Evolutionary conservation across 2,797 vertebrate genomes (phyloP).

Genomic region (Taeniopygia guttata): DNA sequence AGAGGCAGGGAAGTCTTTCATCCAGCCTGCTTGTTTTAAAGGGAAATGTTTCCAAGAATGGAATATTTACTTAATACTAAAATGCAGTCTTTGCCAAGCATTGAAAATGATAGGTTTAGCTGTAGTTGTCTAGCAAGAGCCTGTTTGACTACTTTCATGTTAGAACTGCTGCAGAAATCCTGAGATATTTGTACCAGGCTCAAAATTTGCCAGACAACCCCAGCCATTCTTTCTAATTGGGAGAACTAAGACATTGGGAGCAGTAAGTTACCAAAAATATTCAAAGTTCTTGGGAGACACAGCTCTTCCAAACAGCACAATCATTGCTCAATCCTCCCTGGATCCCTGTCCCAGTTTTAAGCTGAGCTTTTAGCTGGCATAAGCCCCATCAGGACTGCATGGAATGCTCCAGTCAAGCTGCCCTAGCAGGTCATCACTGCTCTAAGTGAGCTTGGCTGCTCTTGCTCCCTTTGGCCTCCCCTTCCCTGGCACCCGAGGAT

Average conservation of each 20-base stretch:
- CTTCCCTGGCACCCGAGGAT: background rate
- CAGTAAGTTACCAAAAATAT: background rate
- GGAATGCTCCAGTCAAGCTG: background rate
- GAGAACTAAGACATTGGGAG: background rate
- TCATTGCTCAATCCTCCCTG: fast-evolving
- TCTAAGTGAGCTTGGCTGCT: background rate
- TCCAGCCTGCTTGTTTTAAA: background rate
- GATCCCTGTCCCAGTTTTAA: background rate
- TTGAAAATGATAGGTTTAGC: background rate
- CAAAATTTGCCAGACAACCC: background rate
- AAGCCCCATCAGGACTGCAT: background rate
- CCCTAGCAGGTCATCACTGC: background rate
- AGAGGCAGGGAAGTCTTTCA: conserved; percentile 10
- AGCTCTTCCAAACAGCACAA: background rate
- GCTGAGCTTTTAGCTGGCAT: background rate
- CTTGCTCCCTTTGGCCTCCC: background rate
- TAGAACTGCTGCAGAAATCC: background rate
- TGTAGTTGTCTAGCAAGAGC: background rate
- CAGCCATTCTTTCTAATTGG: background rate
- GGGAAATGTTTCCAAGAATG: background rate
- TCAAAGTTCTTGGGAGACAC: background rate
- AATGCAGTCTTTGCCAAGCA: background rate
- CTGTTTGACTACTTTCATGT: background rate
- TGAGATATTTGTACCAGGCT: background rate
- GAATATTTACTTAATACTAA: background rate